Evolutionary conservation across 2,113 vertebrate species (phyloP).

Genomic region (Rhodinocichla rosea): DNA sequence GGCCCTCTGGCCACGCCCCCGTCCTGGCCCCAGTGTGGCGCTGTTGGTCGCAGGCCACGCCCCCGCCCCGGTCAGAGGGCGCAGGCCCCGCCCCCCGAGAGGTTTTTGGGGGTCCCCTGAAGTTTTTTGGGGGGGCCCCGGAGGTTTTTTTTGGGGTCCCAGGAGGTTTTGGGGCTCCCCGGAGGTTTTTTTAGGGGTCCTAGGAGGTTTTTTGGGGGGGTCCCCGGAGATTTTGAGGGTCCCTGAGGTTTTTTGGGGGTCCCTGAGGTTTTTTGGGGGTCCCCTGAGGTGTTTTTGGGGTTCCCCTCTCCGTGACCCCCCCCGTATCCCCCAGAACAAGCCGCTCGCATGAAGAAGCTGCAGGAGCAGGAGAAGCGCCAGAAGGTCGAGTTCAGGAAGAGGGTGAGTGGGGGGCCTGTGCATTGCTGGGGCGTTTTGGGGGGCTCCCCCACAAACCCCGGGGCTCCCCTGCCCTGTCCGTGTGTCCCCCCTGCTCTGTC

Average conservation of each 20-base stretch:
- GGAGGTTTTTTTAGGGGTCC: no score
- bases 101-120: no score
- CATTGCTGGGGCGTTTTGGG: no score
- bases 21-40: accelerated
- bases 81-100: not conserved
- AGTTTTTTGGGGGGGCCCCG: not conserved
- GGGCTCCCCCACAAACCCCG: no score
- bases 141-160: no score
- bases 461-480: not conserved
- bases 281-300: no score
- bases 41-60: not conserved
- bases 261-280: no score
- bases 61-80: no score
- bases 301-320: not conserved
- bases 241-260: no score
- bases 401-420: not conserved
- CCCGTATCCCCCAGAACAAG: not conserved
- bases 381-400: not conserved
- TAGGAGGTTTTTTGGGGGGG: not conserved
- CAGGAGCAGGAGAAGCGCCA: not conserved
- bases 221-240: no score
- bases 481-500: not conserved
- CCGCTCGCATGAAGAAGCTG: not conserved
- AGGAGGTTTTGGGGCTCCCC: no score
- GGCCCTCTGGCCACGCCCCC: not conserved